A percentile compares a stretch with the other conserved stretches of the same genome.
Conservation (phyloP, 1,140 invertebrate species). For the Drosophila cardini region DNA sequence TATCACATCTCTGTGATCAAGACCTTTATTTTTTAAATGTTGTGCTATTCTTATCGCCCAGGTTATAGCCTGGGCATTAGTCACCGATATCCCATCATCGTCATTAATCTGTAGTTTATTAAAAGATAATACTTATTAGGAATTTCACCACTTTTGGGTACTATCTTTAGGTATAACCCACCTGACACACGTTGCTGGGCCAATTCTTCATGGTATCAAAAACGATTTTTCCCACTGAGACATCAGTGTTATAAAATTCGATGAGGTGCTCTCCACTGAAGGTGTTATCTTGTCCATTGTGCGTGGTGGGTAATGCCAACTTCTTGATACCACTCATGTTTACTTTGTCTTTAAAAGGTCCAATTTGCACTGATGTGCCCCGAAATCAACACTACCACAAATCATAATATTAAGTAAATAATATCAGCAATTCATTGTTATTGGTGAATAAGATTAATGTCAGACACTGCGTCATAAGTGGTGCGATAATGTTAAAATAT, state of each 20-base stretch:
- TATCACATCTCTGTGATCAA: conserved; percentile 69
- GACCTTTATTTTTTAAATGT: conserved; percentile 56
- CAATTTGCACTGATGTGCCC: no score
- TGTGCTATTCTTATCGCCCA: conserved; percentile 73
- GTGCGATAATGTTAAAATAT: no score
- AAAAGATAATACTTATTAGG: no score
- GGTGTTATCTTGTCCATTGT: conserved; percentile 67
- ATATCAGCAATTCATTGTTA: no score
- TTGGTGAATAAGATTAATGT: no score
- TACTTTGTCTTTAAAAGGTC: no score
- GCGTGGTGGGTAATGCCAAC: conserved; percentile 60
- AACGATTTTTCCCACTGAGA: conserved; percentile 61
- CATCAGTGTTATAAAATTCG: conserved; percentile 66
- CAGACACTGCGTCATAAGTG: no score
- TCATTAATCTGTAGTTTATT: conserved; percentile 55
- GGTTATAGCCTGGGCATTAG: conserved; percentile 57
- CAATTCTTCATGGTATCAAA: conserved; percentile 67
- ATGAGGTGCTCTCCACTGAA: conserved; percentile 64
- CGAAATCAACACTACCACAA: no score
- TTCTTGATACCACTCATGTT: no score
- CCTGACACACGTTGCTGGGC: conserved; percentile 69
- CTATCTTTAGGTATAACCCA: conserved; percentile 4
- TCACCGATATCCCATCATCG: conserved; percentile 59
- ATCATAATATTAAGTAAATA: no score
- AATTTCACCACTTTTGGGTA: no score